Conservation (phyloP, 2,888 invertebrate species). For the Gastracanthus pulcherrimus region DNA sequence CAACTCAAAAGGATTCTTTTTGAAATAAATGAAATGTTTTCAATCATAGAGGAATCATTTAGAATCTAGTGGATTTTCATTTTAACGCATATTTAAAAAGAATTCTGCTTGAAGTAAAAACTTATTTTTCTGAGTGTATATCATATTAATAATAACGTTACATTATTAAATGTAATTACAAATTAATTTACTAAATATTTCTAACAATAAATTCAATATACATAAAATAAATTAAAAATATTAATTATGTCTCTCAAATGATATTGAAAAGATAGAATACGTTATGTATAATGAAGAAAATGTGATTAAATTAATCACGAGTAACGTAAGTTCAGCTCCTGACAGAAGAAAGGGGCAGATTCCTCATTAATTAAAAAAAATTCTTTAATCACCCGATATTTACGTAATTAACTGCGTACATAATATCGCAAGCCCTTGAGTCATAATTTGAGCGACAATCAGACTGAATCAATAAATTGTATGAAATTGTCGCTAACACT, state of each 20-base stretch:
- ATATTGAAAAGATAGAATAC: background rate
- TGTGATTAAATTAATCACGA: background rate
- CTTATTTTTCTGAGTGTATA: no score
- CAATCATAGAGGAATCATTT: no score
- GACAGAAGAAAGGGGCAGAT: background rate
- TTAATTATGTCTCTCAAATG: background rate
- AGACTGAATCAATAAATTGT: background rate
- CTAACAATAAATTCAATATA: background rate
- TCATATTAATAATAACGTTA: no score
- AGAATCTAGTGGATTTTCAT: no score
- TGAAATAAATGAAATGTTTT: no score
- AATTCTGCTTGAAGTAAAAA: no score
- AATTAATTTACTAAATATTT: background rate
- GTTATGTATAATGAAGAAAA: background rate
- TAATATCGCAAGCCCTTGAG: background rate
- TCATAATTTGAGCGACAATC: background rate
- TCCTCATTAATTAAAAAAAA: conserved; percentile 5
- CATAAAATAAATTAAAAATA: background rate
- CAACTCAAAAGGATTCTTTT: no score
- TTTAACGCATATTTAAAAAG: no score
- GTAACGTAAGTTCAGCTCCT: background rate
- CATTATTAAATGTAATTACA: no score
- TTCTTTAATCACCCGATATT: conserved; percentile 2
- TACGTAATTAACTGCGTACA: background rate
- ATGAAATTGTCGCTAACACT: no score